Base-by-base conservation (phyloP, 2,113 vertebrate species). In the Perccottus glenii region DNA sequence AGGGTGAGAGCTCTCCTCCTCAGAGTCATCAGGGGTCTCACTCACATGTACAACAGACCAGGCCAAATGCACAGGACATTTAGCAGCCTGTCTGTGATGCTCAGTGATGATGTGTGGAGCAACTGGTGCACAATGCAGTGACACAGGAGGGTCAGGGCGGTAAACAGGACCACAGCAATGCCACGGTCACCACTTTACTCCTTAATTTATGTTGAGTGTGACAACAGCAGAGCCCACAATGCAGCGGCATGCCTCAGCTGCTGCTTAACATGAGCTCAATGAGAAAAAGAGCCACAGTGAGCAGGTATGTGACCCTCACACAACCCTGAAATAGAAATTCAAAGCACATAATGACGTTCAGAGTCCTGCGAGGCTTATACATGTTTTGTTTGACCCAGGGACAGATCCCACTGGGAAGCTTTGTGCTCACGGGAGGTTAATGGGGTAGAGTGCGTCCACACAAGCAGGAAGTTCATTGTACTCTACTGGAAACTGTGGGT, bases 161-260 rank as follows among this genome's bases (percentile, higher is more conserved):
- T 88, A 87, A 92, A 90, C 85, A 83, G 78, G 90, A 82, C 88
- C 88, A 67, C 77, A 89, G 86, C 90, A 87, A 89, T 67, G 80
- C 77, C 61, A 76, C 61, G 83, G 86, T 87, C 88, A 75, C 78
- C 36, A 72, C 64, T 87, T 89, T 81, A 67, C 70, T 75, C 81
- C 75, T 72, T 88, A 83, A 92, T 92, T 90, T 91, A 92, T 89
- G 80, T 77, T 77, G 33, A 32, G 57, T 79, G 60, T 90, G 88
- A 88, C 87, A 87, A 76, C 69, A 69, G 67, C 73, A 57, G 77
- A 5, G 73, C 85, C 81, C 75, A 76, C 78, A 79, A 89, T 81
- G 83, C 82, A 83, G 38, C 16, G 48, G 75, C 77, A 46, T 1
- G 27, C 44, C 66, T 76, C 62, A 69, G 60, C 56, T 58, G 14